Evolutionary conservation across 1,140 invertebrate genomes (phyloP), one percentile per base, ranked within the genome.

Genomic region (Coboldia fuscipes): DNA sequence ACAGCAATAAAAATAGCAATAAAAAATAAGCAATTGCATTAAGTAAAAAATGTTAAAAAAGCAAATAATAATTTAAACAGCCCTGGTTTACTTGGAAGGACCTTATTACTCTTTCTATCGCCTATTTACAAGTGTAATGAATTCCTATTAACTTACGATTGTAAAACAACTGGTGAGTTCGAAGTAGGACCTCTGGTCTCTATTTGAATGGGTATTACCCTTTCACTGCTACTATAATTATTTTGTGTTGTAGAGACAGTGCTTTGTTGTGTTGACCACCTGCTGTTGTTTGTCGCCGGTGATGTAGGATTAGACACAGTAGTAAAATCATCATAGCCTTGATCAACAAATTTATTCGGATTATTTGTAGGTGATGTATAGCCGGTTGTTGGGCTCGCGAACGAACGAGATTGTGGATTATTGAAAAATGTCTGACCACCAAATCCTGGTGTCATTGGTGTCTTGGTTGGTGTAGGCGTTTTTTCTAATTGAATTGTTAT

Each of bases 401-500:
- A 5, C 24, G 24, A 27, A n/a, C 14, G 35, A n/a, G 24, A 30
- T 10, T 23, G 22, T 16, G 33, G 22, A 4, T 22, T 27, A 17
- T 13, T 19, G 13, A 26, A 24, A 17, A 23, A 37, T 5, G 36
- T 30, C 20, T 30, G 18, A 18, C 32, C 30, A 2, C 27, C 34
- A 23, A 42, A 41, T n/a, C 38, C 38, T 17, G 34, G 35, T 10
- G 30, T 32, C 30, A 32, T n/a, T 42, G 40, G 14, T 43, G 42
- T 35, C 36, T 35, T 34, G 33, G 37, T 21, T 42, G 40, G 41
- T 39, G 50, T 44, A 8, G 50, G 50, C 2, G 47, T 48, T 29
- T 54, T 55, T 40, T 63, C 62, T 36, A 63, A 36, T 37, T 58
- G 57, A 33, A 64, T 62, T 34, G 62, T 61, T 41, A 64, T 63